Evolutionary conservation across 2,888 invertebrate genomes (phyloP).

Genomic region (Trichogramma dendrolimi): DNA sequence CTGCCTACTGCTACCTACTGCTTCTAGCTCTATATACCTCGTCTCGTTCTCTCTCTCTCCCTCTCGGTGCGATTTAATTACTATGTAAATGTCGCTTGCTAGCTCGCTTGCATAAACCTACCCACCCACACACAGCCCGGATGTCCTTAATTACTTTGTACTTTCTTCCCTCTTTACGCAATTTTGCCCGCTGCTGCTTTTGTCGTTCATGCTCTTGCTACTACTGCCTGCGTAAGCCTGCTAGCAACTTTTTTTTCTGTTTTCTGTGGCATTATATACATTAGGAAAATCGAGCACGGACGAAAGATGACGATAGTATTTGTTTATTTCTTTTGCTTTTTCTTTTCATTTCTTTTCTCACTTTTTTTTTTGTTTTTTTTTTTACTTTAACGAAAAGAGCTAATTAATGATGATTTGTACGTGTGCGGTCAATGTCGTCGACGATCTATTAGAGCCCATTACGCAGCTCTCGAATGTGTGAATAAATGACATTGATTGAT

Average conservation of each 20-base stretch:
- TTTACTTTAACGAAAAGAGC: no score
- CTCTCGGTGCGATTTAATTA: constrained; percentile 49
- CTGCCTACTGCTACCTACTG: constrained; percentile 50
- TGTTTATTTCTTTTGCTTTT: no score
- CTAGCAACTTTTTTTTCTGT: background rate
- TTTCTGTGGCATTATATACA: background rate
- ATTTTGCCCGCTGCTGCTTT: background rate
- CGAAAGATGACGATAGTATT: no score
- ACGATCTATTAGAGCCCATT: no score
- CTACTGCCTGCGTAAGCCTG: background rate
- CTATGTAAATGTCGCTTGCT: constrained; percentile 52
- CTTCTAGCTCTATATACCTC: constrained; percentile 36
- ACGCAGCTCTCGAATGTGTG: no score
- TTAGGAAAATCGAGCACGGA: background rate
- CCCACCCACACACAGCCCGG: constrained; percentile 44
- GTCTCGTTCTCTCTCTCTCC: no score
- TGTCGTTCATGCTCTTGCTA: background rate
- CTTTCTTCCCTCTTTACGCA: constrained; percentile 41
- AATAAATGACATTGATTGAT: no score
- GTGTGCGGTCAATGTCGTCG: no score
- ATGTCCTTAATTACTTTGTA: constrained; percentile 54
- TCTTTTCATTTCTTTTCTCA: no score
- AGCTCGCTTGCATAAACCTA: constrained; percentile 12
- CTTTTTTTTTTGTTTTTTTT: no score
- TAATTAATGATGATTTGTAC: no score